A percentile compares a stretch with the other conserved stretches of the same genome.
These are phyloP conservation scores for Plodia interpunctella DNA, from an alignment of 1,140 invertebrate genomes.

Conservation along the genomic window DNA sequence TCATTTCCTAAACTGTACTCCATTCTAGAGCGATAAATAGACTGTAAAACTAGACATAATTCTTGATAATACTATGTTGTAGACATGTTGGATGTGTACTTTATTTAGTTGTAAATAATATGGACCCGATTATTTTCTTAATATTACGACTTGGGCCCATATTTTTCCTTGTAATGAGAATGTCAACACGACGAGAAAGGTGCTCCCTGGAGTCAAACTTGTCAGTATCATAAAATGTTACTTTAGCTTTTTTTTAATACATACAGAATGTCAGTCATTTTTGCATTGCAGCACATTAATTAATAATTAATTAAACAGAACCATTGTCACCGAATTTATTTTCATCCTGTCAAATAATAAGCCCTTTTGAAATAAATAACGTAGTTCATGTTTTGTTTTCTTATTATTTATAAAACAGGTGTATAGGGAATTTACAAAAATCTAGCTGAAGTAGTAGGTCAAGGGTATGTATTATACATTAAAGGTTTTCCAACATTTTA, in stretches of 20 bases:
- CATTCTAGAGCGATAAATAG: too few species aligned
- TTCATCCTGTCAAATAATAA: too few species aligned
- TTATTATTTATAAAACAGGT: neutral
- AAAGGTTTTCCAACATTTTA: conserved; percentile 20
- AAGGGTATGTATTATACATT: neutral
- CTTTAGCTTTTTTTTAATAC: neutral
- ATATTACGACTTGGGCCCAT: neutral
- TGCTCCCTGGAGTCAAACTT: neutral
- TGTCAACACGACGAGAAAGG: neutral
- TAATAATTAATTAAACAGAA: neutral
- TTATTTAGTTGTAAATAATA: too few species aligned
- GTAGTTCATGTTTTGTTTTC: too few species aligned
- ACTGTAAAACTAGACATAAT: too few species aligned
- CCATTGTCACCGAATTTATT: too few species aligned
- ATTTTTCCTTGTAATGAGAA: neutral
- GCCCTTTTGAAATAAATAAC: too few species aligned
- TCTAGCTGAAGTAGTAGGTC: neutral
- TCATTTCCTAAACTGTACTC: too few species aligned
- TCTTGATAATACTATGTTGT: too few species aligned
- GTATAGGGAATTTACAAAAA: neutral
- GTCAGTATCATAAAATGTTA: neutral
- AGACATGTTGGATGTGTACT: too few species aligned
- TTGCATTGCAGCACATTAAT: too few species aligned
- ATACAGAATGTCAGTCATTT: too few species aligned
- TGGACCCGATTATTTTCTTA: neutral